phyloP scores from a whole-genome alignment of 2,113 vertebrate genomes.

The Plecotus auritus region DNA sequence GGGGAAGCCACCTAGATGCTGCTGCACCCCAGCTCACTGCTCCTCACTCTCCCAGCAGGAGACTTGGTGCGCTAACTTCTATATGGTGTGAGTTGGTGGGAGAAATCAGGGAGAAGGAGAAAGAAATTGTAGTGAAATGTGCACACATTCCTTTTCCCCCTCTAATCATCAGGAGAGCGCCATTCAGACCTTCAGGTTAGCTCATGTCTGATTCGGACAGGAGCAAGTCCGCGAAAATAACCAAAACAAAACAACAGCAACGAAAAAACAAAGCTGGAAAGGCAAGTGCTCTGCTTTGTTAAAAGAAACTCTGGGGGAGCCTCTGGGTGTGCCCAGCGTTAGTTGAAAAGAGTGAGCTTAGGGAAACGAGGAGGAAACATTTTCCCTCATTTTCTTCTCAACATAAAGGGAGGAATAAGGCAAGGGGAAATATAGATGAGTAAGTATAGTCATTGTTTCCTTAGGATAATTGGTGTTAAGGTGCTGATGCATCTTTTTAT shows the following conservation, averaged over 20 bases:
- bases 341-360: not conserved
- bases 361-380: not conserved
- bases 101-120: not conserved
- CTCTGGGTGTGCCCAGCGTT: not conserved
- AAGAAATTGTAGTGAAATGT: not conserved
- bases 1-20: not conserved
- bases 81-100: not conserved
- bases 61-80: not conserved
- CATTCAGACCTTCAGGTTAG: not conserved
- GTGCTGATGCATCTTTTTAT: constrained; percentile 5
- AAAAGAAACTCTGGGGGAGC: not conserved
- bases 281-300: not conserved
- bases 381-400: constrained; percentile 56
- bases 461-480: constrained; percentile 49
- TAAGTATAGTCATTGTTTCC: not conserved
- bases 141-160: accelerated
- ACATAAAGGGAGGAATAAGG: not conserved
- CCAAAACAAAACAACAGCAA: not conserved
- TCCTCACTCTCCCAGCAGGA: not conserved
- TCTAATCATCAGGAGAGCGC: not conserved
- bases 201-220: not conserved
- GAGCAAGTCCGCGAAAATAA: not conserved
- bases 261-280: not conserved
- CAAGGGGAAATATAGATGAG: not conserved
- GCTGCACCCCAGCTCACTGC: not conserved